Base-by-base conservation (phyloP, 2,888 invertebrate genomes). In the Creontiades dilutus region DNA sequence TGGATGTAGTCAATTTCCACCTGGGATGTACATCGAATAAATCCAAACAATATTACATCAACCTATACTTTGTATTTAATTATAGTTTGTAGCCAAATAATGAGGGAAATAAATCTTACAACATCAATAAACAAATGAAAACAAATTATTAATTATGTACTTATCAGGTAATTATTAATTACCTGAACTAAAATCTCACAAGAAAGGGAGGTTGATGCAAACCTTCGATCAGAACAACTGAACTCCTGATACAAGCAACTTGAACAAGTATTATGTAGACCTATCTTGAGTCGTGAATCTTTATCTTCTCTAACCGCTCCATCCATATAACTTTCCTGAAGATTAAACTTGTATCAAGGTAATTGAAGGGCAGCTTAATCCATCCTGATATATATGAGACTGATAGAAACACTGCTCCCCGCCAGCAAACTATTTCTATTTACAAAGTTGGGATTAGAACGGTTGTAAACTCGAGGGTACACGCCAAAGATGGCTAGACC, bases 401-500 rank as follows among this genome's bases (percentile, higher is more conserved):
- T 57, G 85, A 52, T 55, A 37, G 57, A 57, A 57, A 85, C 55
- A 37, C 68, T 61, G 52, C 57, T 52, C 27, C 48, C 75, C 86
- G 14, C 75, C 52, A 16, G 46, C 52, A 12, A 86, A 86, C 75
- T 23, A 86, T 86, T 86, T 55, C 48, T 86, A 47, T 75, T 86
- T 86, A 37, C 57, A 37, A 85, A 61, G 55, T 85, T 57, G n/a
- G 61, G 61, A 47, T 85, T 82, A 52, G 48, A 57, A n/a, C 19
- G 61, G 85, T 85, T 85, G 82, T 82, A 82, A 82, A 82, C 82
- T 82, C 27, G 82, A 27, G 78, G 28, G 61, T 23, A 61, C 52
- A 61, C 55, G 57, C 85, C 19, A 57, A 85, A 85, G 85, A 57
- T 85, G 57, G 61, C 85, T 61, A 85, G 85, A 85, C 78, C 88